Conservation (phyloP, 1,140 invertebrate genomes). For the Anthonomus grandis region DNA sequence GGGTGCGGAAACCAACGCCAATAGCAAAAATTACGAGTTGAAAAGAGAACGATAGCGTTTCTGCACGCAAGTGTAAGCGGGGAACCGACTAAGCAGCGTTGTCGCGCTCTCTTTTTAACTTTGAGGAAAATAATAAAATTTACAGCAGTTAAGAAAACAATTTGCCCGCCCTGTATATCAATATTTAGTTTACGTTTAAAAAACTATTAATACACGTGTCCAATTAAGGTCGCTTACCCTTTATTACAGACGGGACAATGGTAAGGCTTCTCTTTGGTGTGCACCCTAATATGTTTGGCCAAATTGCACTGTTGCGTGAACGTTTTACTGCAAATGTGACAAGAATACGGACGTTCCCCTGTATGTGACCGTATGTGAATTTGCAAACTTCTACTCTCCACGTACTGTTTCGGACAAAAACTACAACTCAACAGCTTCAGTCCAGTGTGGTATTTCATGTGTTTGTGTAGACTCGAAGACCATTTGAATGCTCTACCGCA, state of each 20-base stretch:
- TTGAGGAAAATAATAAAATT: no score
- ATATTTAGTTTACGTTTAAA: no score
- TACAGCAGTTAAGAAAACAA: no score
- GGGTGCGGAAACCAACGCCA: no score
- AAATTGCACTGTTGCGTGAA: conserved; percentile 62
- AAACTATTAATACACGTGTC: no score
- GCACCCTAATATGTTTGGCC: conserved; percentile 51
- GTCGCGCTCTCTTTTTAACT: no score
- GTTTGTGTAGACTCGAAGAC: conserved; percentile 50
- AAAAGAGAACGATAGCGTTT: no score
- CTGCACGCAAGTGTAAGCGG: no score
- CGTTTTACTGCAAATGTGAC: conserved; percentile 82
- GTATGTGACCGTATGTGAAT: conserved; percentile 84
- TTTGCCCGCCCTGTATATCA: no score
- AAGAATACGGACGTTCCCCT: conserved; percentile 76
- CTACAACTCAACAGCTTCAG: conserved; percentile 48
- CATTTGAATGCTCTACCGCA: conserved; percentile 51
- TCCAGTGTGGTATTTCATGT: conserved; percentile 52
- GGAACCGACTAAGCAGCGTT: no score
- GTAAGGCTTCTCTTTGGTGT: conserved; percentile 52
- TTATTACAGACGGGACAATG: conserved; percentile 57
- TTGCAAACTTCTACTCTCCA: conserved; percentile 58
- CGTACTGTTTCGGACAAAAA: conserved; percentile 49
- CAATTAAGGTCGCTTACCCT: no score
- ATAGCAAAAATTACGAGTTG: no score